Evolutionary conservation across 2,888 invertebrate species (phyloP), one percentile per base, ranked within the genome.

Genomic region (Aphelenchoides bicaudatus): DNA sequence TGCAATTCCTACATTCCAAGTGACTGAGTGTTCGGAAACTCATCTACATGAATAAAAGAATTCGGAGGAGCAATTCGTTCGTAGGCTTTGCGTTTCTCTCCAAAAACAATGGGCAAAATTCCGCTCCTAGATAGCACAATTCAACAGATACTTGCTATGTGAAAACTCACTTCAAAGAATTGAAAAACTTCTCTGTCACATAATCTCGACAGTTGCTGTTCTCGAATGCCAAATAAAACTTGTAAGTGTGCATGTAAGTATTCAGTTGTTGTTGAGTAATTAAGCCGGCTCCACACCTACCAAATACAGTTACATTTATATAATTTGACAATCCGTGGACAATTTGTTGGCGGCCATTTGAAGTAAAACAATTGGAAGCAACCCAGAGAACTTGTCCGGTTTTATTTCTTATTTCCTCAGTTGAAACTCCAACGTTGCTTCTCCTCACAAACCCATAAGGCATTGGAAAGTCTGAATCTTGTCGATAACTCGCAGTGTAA

Each of bases 111-210:
- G 1, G 67, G 67, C 23, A 67, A 51, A 10, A 63, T 25, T 23
- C 49, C 39, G 29, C 65, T 65, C 31, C 67, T 67, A 28, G 51
- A 43, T n/a, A 3, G 6, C 8, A 21, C 23, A 8, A 21, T 25
- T 21, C 16, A 43, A 10, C 10, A 8, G 21, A 19, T 43, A 10
- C 16, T 8, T 21, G 16, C 13, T 16, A n/a, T 49, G 25, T 6
- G 30, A 49, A 5, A 23, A 49, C 13, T n/a, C 30, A 49, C 43
- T 25, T 43, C 23, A 43, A 21, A 6, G 43, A 19, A 10, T 66
- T 61, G 58, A 64, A 70, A 55, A 69, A 69, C 53, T 70, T 70
- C 46, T 70, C 70, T 0, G 70, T 70, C 30, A 69, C 70, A 47
- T 71, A 70, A 31, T 70, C 68, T 16, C 58, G 57, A 56, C 70